Evolutionary conservation across 2,113 vertebrate genomes (phyloP).

Genomic region (Eptesicus fuscus): DNA sequence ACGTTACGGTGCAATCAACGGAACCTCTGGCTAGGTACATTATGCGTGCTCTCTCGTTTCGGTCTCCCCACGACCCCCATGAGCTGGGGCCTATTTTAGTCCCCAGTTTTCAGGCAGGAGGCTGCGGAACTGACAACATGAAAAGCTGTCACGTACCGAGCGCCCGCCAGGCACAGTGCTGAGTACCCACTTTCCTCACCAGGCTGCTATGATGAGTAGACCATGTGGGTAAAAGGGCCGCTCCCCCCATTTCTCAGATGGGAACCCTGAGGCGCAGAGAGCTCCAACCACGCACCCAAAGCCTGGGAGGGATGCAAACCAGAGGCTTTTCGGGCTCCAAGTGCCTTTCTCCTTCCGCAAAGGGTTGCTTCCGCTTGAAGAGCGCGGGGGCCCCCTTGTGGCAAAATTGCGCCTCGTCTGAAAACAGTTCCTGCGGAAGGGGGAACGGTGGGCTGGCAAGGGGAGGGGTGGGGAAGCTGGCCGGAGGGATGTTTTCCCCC

Average conservation of each 20-base stretch:
- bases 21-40: background rate
- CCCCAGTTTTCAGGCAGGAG: background rate
- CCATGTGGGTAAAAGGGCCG: background rate
- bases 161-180: accelerated
- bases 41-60: accelerated
- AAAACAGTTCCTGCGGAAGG: background rate
- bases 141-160: background rate
- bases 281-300: background rate
- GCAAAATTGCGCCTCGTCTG: background rate
- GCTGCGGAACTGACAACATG: accelerated
- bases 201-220: background rate
- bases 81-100: background rate
- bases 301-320: background rate
- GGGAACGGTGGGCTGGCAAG: accelerated
- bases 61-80: accelerated
- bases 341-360: accelerated
- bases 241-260: background rate
- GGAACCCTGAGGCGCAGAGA: background rate
- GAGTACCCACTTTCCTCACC: background rate
- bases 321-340: background rate
- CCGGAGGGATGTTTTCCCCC: accelerated
- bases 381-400: slow-evolving; percentile 50
- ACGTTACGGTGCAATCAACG: background rate
- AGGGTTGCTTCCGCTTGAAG: background rate
- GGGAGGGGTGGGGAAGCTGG: background rate